These are phyloP conservation scores for Pissodes strobi DNA, from an alignment of 1,140 invertebrate species.

Conservation along the genomic window DNA sequence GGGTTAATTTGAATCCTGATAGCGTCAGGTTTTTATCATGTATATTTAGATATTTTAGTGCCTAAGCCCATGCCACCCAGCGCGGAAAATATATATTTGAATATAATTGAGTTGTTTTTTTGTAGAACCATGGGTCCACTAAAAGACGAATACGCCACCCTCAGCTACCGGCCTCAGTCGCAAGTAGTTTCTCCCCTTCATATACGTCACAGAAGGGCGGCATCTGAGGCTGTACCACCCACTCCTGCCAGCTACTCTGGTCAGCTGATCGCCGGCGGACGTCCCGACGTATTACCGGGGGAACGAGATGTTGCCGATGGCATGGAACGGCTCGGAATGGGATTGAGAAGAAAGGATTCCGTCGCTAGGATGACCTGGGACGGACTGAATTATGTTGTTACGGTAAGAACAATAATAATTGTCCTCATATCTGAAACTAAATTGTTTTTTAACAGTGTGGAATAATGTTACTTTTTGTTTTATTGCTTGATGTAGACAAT, in stretches of 20 bases:
- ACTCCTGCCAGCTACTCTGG: slow-evolving; percentile 26
- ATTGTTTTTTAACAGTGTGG: too few species aligned
- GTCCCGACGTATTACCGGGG: slow-evolving; percentile 51
- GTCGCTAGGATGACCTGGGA: slow-evolving; percentile 64
- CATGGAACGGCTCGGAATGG: slow-evolving; percentile 60
- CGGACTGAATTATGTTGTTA: slow-evolving; percentile 66
- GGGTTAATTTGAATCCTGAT: too few species aligned
- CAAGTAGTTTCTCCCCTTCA: too few species aligned
- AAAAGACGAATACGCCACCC: slow-evolving; percentile 50
- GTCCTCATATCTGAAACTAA: too few species aligned
- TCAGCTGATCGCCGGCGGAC: slow-evolving; percentile 42
- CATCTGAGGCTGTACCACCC: slow-evolving; percentile 37
- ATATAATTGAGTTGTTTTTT: neutral
- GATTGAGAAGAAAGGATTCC: slow-evolving; percentile 60
- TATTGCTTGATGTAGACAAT: too few species aligned
- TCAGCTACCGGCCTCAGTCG: slow-evolving; percentile 25
- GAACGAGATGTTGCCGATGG: slow-evolving; percentile 59
- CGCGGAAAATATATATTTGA: neutral
- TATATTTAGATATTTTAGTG: neutral
- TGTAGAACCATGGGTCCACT: slow-evolving; percentile 51
- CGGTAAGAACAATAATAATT: slow-evolving; percentile 59
- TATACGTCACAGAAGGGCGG: slow-evolving; percentile 27
- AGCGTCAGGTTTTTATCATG: neutral
- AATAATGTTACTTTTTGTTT: too few species aligned
- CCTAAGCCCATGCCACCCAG: neutral